phyloP scores from a whole-genome alignment of 2,113 vertebrate species.

The Neolamprologus longior region DNA sequence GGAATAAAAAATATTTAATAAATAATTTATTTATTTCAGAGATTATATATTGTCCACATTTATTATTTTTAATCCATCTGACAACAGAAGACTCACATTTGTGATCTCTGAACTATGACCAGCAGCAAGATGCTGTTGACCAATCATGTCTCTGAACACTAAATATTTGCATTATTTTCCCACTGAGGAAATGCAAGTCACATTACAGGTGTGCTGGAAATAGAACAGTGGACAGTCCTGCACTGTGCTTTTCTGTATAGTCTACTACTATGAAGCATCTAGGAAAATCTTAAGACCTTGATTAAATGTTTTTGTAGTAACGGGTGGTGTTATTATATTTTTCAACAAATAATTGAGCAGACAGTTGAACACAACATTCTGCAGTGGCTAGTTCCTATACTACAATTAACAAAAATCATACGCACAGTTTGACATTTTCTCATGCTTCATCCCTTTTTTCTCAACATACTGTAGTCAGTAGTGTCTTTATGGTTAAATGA shows the following conservation, averaged over 20 bases:
- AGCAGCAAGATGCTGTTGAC: neutral
- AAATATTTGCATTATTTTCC: neutral
- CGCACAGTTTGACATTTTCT: neutral
- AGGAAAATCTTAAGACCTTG: neutral
- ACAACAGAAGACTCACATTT: neutral
- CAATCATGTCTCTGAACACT: neutral
- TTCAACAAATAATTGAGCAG: neutral
- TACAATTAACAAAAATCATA: neutral
- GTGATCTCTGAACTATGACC: neutral
- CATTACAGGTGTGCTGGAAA: neutral
- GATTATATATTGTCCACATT: neutral
- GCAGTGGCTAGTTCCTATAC: neutral
- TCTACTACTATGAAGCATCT: neutral
- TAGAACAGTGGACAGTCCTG: neutral
- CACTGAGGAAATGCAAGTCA: neutral
- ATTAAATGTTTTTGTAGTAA: neutral
- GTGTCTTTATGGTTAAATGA: neutral
- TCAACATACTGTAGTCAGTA: neutral
- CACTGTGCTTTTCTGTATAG: neutral
- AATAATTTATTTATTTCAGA: neutral
- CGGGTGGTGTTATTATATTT: neutral
- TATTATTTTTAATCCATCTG: neutral
- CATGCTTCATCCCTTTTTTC: neutral
- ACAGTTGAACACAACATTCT: neutral
- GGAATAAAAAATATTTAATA: neutral